These are phyloP conservation scores for Branchipolynoe longqiensis DNA, from an alignment of 2,888 invertebrate genomes.

Conservation along the genomic window DNA sequence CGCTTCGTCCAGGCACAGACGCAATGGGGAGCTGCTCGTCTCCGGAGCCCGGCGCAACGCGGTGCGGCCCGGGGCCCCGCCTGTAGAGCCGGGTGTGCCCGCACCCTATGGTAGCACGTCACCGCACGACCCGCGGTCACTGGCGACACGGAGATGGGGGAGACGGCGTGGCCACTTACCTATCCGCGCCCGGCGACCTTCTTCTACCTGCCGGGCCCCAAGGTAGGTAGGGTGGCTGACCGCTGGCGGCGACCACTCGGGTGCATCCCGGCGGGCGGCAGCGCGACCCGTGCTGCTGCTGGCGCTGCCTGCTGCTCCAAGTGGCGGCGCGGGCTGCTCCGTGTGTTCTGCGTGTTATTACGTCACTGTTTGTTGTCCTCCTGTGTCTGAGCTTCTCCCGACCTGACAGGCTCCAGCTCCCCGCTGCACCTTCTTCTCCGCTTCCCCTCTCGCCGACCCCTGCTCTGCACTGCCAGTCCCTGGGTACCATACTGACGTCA, in stretches of 20 bases:
- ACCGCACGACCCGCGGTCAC: too few relatives aligned
- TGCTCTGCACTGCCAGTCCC: background rate
- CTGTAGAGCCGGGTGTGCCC: background rate
- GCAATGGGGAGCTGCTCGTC: background rate
- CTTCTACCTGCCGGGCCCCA: conserved; percentile 50
- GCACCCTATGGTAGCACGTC: too few relatives aligned
- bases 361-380: background rate
- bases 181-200: conserved; percentile 51
- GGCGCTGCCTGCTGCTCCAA: background rate
- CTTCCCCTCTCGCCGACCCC: background rate
- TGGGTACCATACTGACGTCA: background rate
- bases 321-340: background rate
- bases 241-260: background rate
- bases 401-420: background rate
- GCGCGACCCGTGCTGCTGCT: background rate
- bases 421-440: background rate
- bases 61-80: background rate
- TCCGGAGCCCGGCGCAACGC: background rate
- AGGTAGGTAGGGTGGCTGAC: conserved; percentile 32
- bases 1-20: background rate
- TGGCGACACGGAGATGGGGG: conserved; percentile 10
- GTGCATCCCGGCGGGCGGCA: background rate
- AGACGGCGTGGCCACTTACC: conserved; percentile 46
- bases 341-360: background rate
- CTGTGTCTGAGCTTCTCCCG: background rate